Evolutionary conservation across 2,888 invertebrate species (phyloP).

Genomic region (Drosophila stalkeri): DNA sequence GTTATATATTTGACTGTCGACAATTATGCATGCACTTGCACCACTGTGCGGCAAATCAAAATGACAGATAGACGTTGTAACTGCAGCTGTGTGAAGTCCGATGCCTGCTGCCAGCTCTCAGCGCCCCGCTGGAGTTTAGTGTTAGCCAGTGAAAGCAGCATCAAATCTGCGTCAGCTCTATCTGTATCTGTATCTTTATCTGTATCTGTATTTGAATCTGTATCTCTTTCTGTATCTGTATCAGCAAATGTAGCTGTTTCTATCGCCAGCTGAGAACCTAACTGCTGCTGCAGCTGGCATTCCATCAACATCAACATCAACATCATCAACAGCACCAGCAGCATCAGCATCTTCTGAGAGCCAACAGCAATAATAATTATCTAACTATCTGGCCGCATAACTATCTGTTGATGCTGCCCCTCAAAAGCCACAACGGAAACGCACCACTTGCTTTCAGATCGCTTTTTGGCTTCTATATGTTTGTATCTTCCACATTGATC

Average conservation of each 20-base stretch:
- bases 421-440: conserved; percentile 70
- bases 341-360: conserved; percentile 28
- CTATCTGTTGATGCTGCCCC: conserved; percentile 38
- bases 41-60: conserved; percentile 70
- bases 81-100: conserved; percentile 44
- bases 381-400: conserved; percentile 65
- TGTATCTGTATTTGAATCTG: conserved; percentile 13
- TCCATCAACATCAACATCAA: conserved; percentile 39
- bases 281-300: conserved; percentile 36
- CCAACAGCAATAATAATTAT: conserved; percentile 70
- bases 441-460: conserved; percentile 60
- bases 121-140: conserved; percentile 23
- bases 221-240: conserved; percentile 18
- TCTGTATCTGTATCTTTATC: conserved; percentile 21
- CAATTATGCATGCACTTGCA: conserved; percentile 10
- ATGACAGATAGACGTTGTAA: conserved; percentile 65
- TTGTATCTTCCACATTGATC: background rate
- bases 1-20: background rate
- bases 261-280: conserved; percentile 34
- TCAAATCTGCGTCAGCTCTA: conserved; percentile 46
- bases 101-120: conserved; percentile 2
- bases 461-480: conserved; percentile 29
- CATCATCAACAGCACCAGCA: conserved; percentile 4
- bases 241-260: conserved; percentile 19
- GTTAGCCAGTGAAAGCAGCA: conserved; percentile 67